phyloP scores from a whole-genome alignment of 2,797 vertebrate genomes.

The Acropternis orthonyx region DNA sequence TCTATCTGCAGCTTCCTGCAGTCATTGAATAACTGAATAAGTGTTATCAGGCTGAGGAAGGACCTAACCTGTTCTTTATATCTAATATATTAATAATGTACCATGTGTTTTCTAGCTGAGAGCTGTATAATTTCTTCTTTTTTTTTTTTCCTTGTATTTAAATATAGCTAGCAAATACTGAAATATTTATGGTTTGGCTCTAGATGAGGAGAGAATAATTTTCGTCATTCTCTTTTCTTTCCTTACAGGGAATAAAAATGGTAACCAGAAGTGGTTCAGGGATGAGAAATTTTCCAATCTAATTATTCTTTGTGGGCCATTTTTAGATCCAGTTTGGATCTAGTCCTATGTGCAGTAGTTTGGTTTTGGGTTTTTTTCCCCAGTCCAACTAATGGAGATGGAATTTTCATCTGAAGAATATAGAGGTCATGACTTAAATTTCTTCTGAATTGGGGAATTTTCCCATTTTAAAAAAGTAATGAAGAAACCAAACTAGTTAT shows the following conservation, averaged over 20 bases:
- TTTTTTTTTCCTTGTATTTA: background rate
- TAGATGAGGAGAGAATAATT: background rate
- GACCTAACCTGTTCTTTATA: background rate
- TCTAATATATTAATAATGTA: background rate
- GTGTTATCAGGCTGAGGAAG: background rate
- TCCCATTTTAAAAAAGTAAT: background rate
- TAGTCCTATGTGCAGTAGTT: background rate
- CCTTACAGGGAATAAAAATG: conserved; percentile 15
- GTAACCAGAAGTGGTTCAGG: background rate
- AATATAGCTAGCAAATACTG: background rate
- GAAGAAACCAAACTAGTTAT: background rate
- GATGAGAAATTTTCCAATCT: background rate
- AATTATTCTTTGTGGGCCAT: background rate
- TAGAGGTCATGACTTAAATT: background rate
- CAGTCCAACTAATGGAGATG: background rate
- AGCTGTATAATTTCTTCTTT: background rate
- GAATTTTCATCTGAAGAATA: background rate
- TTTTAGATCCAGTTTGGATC: background rate
- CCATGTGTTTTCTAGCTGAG: background rate
- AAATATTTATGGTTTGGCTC: conserved; percentile 25
- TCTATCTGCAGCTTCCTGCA: background rate
- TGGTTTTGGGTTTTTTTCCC: background rate
- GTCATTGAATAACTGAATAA: background rate
- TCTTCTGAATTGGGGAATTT: background rate
- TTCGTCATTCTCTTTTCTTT: background rate